Evolutionary conservation across 53 echinoderm and acorn worm genomes (phyloP).

Genomic region (Holothuria leucospilota): DNA sequence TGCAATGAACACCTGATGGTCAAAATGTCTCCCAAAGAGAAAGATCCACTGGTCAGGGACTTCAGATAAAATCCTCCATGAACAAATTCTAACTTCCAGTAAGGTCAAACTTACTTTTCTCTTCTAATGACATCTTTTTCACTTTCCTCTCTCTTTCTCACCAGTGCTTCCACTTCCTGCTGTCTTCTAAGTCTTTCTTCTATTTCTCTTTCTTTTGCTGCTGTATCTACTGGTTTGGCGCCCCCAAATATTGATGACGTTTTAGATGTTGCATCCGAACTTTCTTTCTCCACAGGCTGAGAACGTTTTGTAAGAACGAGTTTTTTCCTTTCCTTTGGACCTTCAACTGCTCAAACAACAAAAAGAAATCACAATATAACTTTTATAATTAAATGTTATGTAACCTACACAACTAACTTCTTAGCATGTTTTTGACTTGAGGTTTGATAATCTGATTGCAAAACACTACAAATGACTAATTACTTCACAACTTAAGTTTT

Average conservation of each 20-base stretch:
- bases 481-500: too few species aligned
- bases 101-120: slow-evolving; percentile 62
- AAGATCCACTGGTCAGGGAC: too few species aligned
- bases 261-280: slow-evolving; percentile 2
- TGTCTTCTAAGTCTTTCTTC: slow-evolving; percentile 80
- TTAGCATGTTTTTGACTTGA: too few species aligned
- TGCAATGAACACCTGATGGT: too few species aligned
- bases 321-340: slow-evolving; percentile 81
- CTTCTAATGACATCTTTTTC: slow-evolving; percentile 70
- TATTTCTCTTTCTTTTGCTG: slow-evolving; percentile 86
- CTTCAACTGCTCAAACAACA: slow-evolving; percentile 32
- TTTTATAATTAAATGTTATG: background rate
- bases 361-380: background rate
- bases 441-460: too few species aligned
- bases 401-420: too few species aligned
- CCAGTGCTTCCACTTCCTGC: slow-evolving; percentile 55
- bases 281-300: slow-evolving; percentile 50
- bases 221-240: slow-evolving; percentile 97
- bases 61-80: too few species aligned
- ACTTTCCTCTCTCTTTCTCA: slow-evolving; percentile 50
- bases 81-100: too few species aligned
- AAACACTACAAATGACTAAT: too few species aligned
- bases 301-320: slow-evolving; percentile 81
- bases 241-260: slow-evolving; percentile 87
- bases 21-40: too few species aligned